These are phyloP conservation scores for Corydoras sp. DNA, from an alignment of 2,113 vertebrate species.

Conservation along the genomic window DNA sequence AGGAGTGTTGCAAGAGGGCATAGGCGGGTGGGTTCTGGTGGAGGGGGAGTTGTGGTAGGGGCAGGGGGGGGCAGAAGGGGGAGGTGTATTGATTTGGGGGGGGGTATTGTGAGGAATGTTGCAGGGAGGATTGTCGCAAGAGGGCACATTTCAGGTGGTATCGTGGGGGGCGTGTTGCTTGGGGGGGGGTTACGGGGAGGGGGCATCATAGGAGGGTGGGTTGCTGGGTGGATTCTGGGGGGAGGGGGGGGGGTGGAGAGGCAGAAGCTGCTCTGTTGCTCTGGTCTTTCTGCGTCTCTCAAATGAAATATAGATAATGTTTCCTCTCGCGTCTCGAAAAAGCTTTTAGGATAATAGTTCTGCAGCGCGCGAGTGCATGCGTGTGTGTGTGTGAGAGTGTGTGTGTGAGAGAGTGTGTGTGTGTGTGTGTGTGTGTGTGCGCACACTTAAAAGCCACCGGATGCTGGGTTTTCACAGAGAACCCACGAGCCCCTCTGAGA, in stretches of 20 bases:
- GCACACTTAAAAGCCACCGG: neutral
- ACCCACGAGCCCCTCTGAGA: slow-evolving; percentile 5
- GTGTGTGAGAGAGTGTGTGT: neutral
- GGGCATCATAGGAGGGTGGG: neutral
- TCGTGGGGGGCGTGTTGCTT: too few species aligned
- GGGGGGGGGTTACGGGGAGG: neutral
- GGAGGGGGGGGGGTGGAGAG: neutral
- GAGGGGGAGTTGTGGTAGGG: too few species aligned
- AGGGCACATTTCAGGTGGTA: too few species aligned
- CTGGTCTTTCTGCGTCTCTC: neutral
- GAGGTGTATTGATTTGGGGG: too few species aligned
- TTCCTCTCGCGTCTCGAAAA: slow-evolving; percentile 7
- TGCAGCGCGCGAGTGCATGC: neutral
- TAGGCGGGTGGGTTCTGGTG: too few species aligned
- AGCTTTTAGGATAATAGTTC: slow-evolving; percentile 29
- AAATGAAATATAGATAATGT: slow-evolving; percentile 9
- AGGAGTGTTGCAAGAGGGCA: too few species aligned
- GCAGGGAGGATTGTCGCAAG: too few species aligned
- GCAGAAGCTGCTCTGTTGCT: neutral
- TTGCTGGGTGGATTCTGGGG: too few species aligned
- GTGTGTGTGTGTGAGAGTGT: slow-evolving; percentile 18
- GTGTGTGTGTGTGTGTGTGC: slow-evolving; percentile 15
- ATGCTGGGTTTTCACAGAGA: slow-evolving; percentile 2
- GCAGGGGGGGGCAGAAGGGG: too few species aligned
- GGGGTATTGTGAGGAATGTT: too few species aligned